These are phyloP conservation scores for Theocolax elegans DNA, from an alignment of 1,140 invertebrate genomes.

Conservation along the genomic window DNA sequence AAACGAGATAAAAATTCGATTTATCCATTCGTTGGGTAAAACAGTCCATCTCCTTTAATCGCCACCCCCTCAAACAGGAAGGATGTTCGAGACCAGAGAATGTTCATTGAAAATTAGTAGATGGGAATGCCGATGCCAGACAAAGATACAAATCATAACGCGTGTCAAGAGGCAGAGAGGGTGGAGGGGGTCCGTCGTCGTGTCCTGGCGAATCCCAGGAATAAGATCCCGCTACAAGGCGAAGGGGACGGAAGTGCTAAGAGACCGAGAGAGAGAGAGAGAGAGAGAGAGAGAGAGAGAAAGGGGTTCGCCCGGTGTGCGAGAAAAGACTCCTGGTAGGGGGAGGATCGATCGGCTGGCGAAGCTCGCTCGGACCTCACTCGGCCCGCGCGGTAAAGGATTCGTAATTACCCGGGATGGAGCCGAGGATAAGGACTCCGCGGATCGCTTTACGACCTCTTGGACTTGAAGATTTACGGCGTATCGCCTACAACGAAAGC, in stretches of 20 bases:
- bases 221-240: slow-evolving; percentile 42
- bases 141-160: slow-evolving; percentile 26
- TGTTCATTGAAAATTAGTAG: slow-evolving; percentile 34
- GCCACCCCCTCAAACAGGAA: neutral
- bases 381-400: slow-evolving; percentile 49
- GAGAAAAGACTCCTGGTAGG: slow-evolving; percentile 41
- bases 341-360: slow-evolving; percentile 52
- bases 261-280: too few species aligned
- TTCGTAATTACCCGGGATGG: slow-evolving; percentile 59
- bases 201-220: slow-evolving; percentile 21
- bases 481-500: slow-evolving; percentile 54
- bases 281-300: slow-evolving; percentile 2
- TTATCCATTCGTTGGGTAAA: too few species aligned
- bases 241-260: slow-evolving; percentile 13
- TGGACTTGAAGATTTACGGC: slow-evolving; percentile 59
- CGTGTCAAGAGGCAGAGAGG: neutral
- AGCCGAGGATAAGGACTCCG: slow-evolving; percentile 52
- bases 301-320: slow-evolving; percentile 1
- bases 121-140: slow-evolving; percentile 26
- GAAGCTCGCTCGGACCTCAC: slow-evolving; percentile 12
- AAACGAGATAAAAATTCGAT: slow-evolving; percentile 44
- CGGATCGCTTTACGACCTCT: slow-evolving; percentile 60
- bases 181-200: too few species aligned
- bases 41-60: too few species aligned
- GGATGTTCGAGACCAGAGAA: too few species aligned